Evolutionary conservation across 2,888 invertebrate species (phyloP).

Genomic region (Conus canariensis): DNA sequence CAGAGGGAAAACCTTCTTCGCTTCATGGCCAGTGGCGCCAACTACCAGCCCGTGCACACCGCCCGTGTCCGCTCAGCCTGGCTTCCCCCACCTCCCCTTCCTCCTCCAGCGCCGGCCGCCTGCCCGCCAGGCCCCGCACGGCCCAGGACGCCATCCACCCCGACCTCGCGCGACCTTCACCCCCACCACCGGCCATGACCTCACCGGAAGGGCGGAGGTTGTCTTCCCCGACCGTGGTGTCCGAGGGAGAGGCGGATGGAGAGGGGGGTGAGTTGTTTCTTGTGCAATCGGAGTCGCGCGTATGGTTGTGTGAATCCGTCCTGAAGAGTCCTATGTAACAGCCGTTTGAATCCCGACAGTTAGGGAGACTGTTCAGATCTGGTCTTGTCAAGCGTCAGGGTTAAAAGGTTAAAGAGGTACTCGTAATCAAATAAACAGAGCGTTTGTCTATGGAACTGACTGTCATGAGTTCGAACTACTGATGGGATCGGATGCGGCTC

Average conservation of each 20-base stretch:
- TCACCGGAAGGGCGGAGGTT: not conserved
- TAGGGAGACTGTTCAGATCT: too few relatives aligned
- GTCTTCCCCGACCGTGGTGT: not conserved
- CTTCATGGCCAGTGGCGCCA: conserved; percentile 62
- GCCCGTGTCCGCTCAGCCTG: conserved; percentile 49
- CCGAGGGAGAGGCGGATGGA: not conserved
- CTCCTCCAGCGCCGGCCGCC: not conserved
- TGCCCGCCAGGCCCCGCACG: conserved; percentile 36
- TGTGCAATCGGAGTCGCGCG: not conserved
- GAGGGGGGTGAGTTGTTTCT: not conserved
- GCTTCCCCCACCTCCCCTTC: not conserved
- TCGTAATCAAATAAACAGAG: too few relatives aligned
- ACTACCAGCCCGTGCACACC: conserved; percentile 56
- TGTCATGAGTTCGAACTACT: too few relatives aligned
- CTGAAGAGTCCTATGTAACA: too few relatives aligned
- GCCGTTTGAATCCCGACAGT: too few relatives aligned
- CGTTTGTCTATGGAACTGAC: too few relatives aligned
- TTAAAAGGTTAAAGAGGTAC: too few relatives aligned
- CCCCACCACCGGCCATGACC: not conserved
- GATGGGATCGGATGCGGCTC: too few relatives aligned
- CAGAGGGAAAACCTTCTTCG: conserved; percentile 62
- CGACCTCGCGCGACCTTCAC: not conserved
- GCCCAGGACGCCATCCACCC: conserved; percentile 35
- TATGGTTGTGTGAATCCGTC: not conserved
- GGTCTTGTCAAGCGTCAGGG: too few relatives aligned